A percentile compares a stretch with the other conserved stretches of the same genome.
Conservation (phyloP, 2,113 vertebrate species). For the Ctenodactylus gundi region DNA sequence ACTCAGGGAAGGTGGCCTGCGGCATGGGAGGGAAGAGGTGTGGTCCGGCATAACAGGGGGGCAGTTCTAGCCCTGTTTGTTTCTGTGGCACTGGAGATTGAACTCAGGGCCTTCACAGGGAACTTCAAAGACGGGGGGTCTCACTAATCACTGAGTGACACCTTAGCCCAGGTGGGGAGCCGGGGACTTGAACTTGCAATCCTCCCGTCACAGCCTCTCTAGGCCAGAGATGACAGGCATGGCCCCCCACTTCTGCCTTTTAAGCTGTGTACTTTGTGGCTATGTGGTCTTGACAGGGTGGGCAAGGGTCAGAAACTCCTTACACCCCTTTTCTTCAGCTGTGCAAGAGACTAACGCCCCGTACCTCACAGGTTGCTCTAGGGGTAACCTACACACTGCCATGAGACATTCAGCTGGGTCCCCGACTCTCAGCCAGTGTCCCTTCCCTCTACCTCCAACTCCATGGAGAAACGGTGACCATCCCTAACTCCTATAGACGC, state of each 20-base stretch:
- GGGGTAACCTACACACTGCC: too few species aligned
- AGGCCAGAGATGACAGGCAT: background rate
- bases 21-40: background rate
- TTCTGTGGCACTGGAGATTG: too few species aligned
- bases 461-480: too few species aligned
- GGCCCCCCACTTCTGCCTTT: too few species aligned
- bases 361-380: background rate
- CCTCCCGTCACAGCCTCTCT: background rate
- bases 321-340: background rate
- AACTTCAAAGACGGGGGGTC: background rate
- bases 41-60: background rate
- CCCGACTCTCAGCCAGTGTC: too few species aligned
- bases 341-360: background rate
- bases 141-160: background rate
- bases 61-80: background rate
- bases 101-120: too few species aligned
- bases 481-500: too few species aligned
- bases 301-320: background rate
- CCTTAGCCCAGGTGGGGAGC: background rate
- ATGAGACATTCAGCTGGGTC: too few species aligned
- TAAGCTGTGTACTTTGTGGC: background rate
- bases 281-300: rapidly evolving
- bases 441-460: too few species aligned
- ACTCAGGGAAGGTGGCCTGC: background rate
- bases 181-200: background rate